phyloP scores from a whole-genome alignment of 2,797 vertebrate genomes.

The Hydrocynus forskahlii region DNA sequence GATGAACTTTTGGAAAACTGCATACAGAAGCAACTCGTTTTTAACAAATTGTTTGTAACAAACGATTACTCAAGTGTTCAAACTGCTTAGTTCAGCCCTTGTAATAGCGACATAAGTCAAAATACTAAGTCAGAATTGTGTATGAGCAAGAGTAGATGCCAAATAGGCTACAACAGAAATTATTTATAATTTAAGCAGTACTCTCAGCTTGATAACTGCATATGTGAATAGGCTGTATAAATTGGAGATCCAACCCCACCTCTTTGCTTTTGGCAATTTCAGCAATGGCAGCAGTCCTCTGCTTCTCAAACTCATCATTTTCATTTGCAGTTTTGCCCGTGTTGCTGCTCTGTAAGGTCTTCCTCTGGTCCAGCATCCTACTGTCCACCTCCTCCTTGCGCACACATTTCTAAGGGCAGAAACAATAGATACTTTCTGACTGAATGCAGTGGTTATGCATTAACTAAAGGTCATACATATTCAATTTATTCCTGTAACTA shows the following conservation, averaged over 20 bases:
- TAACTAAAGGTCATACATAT: neutral
- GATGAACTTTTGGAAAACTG: too few species aligned
- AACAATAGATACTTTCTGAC: neutral
- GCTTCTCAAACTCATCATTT: conserved; percentile 97
- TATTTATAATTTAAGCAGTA: too few species aligned
- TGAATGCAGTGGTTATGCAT: neutral
- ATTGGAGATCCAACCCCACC: conserved; percentile 70
- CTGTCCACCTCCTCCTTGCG: conserved; percentile 87
- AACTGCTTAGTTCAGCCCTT: too few species aligned
- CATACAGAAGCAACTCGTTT: too few species aligned
- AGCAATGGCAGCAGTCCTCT: conserved; percentile 94
- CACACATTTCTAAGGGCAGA: conserved; percentile 81
- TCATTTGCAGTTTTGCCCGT: conserved; percentile 82
- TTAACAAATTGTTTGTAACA: too few species aligned
- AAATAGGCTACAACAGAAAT: too few species aligned
- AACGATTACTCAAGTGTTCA: too few species aligned
- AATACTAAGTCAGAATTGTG: neutral
- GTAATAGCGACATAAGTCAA: neutral
- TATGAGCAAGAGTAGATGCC: too few species aligned
- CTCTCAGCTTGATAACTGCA: neutral
- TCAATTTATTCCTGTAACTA: too few species aligned
- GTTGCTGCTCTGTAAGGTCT: conserved; percentile 87
- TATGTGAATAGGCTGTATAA: neutral
- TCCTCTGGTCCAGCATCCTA: conserved; percentile 90
- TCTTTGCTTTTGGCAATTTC: conserved; percentile 98